A percentile compares a stretch with the other conserved stretches of the same genome.
Conservation (phyloP, 2,888 invertebrate species). For the Apoda limacodes region DNA sequence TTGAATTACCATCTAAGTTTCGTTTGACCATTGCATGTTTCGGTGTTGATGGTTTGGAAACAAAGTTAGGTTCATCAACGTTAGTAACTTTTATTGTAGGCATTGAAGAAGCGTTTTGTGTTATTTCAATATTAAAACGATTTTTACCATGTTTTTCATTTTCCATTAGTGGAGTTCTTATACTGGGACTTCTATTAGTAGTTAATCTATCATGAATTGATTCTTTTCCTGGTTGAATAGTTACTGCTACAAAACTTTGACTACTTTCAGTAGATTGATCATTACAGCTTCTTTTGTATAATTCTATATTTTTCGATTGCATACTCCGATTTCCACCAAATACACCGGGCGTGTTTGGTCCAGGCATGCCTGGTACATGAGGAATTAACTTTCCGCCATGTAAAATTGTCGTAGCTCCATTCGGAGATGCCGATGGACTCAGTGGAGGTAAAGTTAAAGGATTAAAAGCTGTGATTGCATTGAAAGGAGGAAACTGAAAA, state of each 20-base stretch:
- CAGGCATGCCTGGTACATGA: constrained; percentile 89
- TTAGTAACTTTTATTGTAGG: constrained; percentile 54
- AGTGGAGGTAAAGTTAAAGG: constrained; percentile 74
- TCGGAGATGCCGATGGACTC: constrained; percentile 54
- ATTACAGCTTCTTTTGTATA: constrained; percentile 24
- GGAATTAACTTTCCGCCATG: constrained; percentile 83
- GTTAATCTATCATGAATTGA: background rate
- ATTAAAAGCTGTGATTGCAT: constrained; percentile 77
- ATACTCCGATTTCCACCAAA: constrained; percentile 35
- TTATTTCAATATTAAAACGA: constrained; percentile 27
- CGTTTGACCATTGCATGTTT: constrained; percentile 47
- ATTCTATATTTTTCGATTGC: constrained; percentile 32
- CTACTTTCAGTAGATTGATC: constrained; percentile 2
- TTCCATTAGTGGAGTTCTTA: constrained; percentile 30
- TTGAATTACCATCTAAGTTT: constrained; percentile 41
- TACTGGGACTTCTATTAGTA: constrained; percentile 18
- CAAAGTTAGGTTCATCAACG: constrained; percentile 39
- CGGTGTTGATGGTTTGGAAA: constrained; percentile 30
- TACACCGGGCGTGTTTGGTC: constrained; percentile 74
- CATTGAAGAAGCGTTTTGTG: constrained; percentile 31
- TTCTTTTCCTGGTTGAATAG: constrained; percentile 23
- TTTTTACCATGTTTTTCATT: constrained; percentile 32
- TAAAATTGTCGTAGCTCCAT: constrained; percentile 72
- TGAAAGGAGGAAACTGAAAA: constrained; percentile 76
- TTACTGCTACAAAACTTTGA: constrained; percentile 20